Conservation (phyloP, 2,113 vertebrate species). For the Nerophis lumbriciformis region DNA sequence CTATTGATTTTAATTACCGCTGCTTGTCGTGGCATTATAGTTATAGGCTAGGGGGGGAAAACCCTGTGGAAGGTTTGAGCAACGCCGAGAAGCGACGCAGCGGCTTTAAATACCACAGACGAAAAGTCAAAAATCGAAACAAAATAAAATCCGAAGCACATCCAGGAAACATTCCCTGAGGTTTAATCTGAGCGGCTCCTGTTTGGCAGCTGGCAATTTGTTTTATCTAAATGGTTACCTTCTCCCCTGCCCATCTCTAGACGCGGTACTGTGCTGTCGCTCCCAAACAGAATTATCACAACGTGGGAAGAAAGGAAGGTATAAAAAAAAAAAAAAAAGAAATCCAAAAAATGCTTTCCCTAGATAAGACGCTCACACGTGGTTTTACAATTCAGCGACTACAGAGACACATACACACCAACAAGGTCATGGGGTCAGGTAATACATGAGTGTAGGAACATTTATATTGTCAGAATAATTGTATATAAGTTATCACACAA, state of each 20-base stretch:
- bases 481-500: too few relatives aligned
- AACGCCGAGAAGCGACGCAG: not conserved
- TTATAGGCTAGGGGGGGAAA: constrained; percentile 73
- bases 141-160: constrained; percentile 31
- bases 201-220: constrained; percentile 70
- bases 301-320: constrained; percentile 31
- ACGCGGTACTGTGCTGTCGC: constrained; percentile 62
- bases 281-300: constrained; percentile 71
- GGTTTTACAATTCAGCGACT: constrained; percentile 66
- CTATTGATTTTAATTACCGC: constrained; percentile 98
- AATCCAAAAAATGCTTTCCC: constrained; percentile 20
- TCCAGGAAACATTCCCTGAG: constrained; percentile 43
- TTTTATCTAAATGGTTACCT: constrained; percentile 75
- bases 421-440: not conserved
- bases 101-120: constrained; percentile 24
- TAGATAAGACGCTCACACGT: constrained; percentile 44
- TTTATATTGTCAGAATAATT: too few relatives aligned
- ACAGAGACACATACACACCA: constrained; percentile 38
- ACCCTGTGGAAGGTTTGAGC: constrained; percentile 66
- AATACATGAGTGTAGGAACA: too few relatives aligned
- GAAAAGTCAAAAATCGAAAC: constrained; percentile 31
- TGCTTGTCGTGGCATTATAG: constrained; percentile 81
- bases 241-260: constrained; percentile 61
- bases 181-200: constrained; percentile 58
- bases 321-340: constrained; percentile 2